Evolutionary conservation across 2,888 invertebrate genomes (phyloP).

Genomic region (Phlogophora meticulosa): DNA sequence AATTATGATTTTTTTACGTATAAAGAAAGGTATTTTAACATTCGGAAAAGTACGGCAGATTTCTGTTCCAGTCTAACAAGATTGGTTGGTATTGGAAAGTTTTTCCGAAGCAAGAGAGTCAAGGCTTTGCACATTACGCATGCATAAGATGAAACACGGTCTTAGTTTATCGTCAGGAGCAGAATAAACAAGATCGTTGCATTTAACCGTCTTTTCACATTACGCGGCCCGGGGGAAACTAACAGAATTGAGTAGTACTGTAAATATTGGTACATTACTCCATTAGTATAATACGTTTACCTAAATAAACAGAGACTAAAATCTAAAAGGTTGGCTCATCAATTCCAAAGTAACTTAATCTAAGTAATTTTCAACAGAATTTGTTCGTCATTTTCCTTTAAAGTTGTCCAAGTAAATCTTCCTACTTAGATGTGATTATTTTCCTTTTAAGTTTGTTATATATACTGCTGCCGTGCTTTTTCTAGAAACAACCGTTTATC

Average conservation of each 20-base stretch:
- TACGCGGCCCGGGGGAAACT: conserved; percentile 1
- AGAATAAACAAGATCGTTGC: conserved; percentile 22
- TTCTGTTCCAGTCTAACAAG: background rate
- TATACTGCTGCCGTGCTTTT: too few relatives aligned
- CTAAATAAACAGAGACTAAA: background rate
- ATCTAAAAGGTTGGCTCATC: background rate
- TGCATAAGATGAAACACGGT: conserved; percentile 30
- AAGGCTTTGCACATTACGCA: conserved; percentile 18
- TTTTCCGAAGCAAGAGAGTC: background rate
- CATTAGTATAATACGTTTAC: background rate
- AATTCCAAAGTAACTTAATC: too few relatives aligned
- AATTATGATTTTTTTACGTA: too few relatives aligned
- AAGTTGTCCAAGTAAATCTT: too few relatives aligned
- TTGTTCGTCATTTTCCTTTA: too few relatives aligned
- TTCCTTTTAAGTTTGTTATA: too few relatives aligned
- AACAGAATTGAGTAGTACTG: background rate
- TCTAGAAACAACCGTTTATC: too few relatives aligned
- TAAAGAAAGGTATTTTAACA: too few relatives aligned
- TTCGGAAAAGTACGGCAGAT: background rate
- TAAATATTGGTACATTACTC: background rate
- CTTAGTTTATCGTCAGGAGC: conserved; percentile 18
- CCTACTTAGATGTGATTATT: too few relatives aligned
- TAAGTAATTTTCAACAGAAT: too few relatives aligned
- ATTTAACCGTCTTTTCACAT: conserved; percentile 7
- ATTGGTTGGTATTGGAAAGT: conserved; percentile 28